phyloP scores from a whole-genome alignment of 2,113 vertebrate genomes.

The Sarotherodon lohbergeri region DNA sequence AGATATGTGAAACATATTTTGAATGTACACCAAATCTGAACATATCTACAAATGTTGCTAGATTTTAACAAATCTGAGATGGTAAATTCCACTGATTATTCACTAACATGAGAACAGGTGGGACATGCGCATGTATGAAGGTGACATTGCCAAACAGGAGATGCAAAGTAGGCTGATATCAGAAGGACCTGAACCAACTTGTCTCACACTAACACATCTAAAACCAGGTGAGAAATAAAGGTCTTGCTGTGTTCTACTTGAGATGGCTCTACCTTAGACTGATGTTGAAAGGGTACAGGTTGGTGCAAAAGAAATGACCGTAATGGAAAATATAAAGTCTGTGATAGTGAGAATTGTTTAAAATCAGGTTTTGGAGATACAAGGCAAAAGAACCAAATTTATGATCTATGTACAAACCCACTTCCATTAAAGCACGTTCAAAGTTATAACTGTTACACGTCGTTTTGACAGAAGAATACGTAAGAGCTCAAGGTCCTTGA shows the following conservation, averaged over 20 bases:
- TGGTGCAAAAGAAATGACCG: not conserved
- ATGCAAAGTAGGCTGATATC: not conserved
- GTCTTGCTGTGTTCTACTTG: not conserved
- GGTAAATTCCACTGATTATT: not conserved
- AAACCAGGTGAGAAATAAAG: not conserved
- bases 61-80: not conserved
- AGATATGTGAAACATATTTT: not conserved
- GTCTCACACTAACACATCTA: not conserved
- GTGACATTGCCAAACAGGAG: not conserved
- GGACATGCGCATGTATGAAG: not conserved
- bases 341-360: not conserved
- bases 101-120: not conserved
- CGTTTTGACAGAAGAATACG: not conserved
- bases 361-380: not conserved
- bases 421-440: not conserved
- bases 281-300: not conserved
- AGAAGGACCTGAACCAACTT: not conserved
- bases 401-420: not conserved
- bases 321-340: not conserved
- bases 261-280: not conserved
- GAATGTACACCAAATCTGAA: not conserved
- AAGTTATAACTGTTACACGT: not conserved
- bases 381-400: not conserved
- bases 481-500: not conserved
- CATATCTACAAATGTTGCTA: not conserved